These are phyloP conservation scores for Neolamprologus cancellatus DNA, from an alignment of 2,113 vertebrate species.

Conservation along the genomic window DNA sequence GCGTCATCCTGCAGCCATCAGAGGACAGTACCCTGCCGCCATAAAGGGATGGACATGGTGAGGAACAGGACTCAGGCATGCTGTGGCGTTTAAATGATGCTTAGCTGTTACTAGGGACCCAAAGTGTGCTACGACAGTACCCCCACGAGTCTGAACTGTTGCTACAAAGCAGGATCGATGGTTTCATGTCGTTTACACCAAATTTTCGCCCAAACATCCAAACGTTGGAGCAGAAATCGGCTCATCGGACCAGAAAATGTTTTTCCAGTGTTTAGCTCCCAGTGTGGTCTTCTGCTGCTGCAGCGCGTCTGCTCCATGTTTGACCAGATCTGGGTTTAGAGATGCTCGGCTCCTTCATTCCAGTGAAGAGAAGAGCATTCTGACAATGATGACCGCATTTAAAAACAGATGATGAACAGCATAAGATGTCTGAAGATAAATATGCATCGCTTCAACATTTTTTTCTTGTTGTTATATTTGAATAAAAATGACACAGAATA, in stretches of 20 bases:
- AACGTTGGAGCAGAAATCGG: not conserved
- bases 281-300: not conserved
- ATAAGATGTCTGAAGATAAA: not conserved
- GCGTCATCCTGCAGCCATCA: not conserved
- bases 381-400: not conserved
- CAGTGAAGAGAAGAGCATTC: not conserved
- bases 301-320: fast-evolving
- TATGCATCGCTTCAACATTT: not conserved
- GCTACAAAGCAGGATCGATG: not conserved
- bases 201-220: fast-evolving
- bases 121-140: not conserved
- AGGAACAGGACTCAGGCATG: not conserved
- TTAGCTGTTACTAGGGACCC: not conserved
- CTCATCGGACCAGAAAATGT: not conserved
- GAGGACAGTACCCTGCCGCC: fast-evolving
- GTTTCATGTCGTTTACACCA: not conserved
- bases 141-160: not conserved
- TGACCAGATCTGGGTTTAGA: not conserved
- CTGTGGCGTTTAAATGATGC: not conserved
- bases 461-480: not conserved
- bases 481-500: not conserved
- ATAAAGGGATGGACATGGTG: not conserved
- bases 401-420: not conserved
- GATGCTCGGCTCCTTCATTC: not conserved
- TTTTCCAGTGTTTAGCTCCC: fast-evolving